Conservation (phyloP, 2,113 vertebrate genomes). For the Megaleporinus macrocephalus region DNA sequence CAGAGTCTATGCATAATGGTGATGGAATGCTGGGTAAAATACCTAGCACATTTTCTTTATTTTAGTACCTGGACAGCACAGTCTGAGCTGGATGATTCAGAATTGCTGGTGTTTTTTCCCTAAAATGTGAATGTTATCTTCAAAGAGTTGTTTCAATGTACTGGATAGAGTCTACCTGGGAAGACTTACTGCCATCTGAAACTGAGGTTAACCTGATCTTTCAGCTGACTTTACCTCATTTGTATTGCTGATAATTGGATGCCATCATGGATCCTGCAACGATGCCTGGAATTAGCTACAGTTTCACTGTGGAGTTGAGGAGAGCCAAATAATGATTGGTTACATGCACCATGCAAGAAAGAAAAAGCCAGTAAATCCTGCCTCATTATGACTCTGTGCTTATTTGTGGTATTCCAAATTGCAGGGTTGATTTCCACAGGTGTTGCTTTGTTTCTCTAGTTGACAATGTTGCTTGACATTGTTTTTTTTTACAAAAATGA, state of each 20-base stretch:
- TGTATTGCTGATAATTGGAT: neutral
- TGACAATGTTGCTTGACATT: neutral
- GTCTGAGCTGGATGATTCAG: too few species aligned
- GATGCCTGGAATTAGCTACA: neutral
- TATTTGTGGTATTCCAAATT: too few species aligned
- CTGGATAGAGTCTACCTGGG: neutral
- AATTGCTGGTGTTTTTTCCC: too few species aligned
- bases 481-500: neutral
- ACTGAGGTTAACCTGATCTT: too few species aligned
- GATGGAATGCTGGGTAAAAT: too few species aligned
- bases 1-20: too few species aligned
- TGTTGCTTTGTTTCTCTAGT: neutral
- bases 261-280: neutral
- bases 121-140: neutral
- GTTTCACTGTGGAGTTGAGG: neutral
- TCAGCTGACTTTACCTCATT: neutral
- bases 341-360: too few species aligned
- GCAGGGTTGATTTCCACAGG: neutral
- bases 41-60: too few species aligned
- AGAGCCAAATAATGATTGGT: neutral
- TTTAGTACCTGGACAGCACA: too few species aligned
- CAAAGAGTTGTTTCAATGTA: neutral
- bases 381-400: too few species aligned
- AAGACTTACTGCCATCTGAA: neutral
- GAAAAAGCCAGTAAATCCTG: too few species aligned